These are phyloP conservation scores for Diogma glabrata DNA, from an alignment of 2,888 invertebrate genomes.

Conservation along the genomic window DNA sequence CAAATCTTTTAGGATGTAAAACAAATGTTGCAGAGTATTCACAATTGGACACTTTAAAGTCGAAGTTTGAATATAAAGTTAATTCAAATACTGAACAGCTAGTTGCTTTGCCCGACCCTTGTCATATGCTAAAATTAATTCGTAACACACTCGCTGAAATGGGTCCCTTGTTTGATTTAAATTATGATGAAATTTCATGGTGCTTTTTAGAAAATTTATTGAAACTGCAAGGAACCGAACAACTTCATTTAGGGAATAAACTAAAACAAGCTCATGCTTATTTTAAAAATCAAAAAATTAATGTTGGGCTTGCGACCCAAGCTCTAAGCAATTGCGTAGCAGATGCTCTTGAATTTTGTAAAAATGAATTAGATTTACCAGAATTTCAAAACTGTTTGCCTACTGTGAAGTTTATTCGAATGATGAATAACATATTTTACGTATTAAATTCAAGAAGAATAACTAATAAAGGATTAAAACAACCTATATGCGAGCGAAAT, in stretches of 20 bases:
- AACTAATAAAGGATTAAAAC: background rate
- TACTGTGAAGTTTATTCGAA: background rate
- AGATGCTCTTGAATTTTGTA: background rate
- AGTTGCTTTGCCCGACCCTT: background rate
- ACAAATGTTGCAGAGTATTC: constrained; percentile 10
- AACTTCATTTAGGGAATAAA: constrained; percentile 1
- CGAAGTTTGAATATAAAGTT: background rate
- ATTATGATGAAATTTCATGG: background rate
- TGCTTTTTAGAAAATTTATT: constrained; percentile 3
- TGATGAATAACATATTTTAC: background rate
- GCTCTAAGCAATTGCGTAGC: background rate
- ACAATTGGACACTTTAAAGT: background rate
- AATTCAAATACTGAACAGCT: background rate
- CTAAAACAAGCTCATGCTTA: background rate
- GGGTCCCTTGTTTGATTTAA: background rate
- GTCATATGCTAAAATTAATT: constrained; percentile 1
- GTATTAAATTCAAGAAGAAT: background rate
- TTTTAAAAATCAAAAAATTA: constrained; percentile 2
- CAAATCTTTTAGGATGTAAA: constrained; percentile 19
- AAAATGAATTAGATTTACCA: background rate
- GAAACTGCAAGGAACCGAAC: background rate
- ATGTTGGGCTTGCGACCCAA: background rate
- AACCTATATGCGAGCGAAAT: background rate
- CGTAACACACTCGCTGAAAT: background rate
- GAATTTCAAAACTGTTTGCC: background rate